Conservation (phyloP, 2,888 invertebrate species). For the Parasteatoda lunata region DNA sequence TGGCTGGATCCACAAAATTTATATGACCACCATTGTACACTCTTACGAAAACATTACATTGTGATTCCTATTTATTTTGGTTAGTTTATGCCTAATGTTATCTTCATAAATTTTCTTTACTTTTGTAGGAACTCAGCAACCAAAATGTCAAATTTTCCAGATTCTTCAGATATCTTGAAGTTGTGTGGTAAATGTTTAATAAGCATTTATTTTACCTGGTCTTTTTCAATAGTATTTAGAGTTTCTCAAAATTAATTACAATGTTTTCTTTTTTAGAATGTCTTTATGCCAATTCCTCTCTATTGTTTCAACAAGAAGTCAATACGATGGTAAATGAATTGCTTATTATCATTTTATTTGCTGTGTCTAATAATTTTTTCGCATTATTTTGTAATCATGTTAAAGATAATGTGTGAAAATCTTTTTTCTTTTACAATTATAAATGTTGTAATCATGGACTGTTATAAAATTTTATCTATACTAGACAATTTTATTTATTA, state of each 20-base stretch:
- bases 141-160: conserved; percentile 42
- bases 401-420: too few relatives aligned
- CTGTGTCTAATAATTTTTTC: too few relatives aligned
- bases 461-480: too few relatives aligned
- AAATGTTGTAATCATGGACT: too few relatives aligned
- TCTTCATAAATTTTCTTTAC: not conserved
- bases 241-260: not conserved
- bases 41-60: too few relatives aligned
- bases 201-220: not conserved
- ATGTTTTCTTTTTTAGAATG: conserved; percentile 38
- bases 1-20: too few relatives aligned
- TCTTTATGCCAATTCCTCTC: conserved; percentile 52
- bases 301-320: conserved; percentile 43
- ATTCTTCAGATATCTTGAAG: conserved; percentile 35
- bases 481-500: too few relatives aligned
- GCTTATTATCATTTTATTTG: too few relatives aligned
- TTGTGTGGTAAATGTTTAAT: conserved; percentile 38
- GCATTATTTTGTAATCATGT: too few relatives aligned
- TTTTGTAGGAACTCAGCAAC: not conserved
- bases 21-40: too few relatives aligned
- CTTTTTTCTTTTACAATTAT: too few relatives aligned
- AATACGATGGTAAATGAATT: conserved; percentile 56
- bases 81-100: not conserved
- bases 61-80: not conserved
- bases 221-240: not conserved